Evolutionary conservation across 2,797 vertebrate genomes (phyloP), one percentile per base, ranked within the genome.

Genomic region (Pteronotus mesoamericanus): DNA sequence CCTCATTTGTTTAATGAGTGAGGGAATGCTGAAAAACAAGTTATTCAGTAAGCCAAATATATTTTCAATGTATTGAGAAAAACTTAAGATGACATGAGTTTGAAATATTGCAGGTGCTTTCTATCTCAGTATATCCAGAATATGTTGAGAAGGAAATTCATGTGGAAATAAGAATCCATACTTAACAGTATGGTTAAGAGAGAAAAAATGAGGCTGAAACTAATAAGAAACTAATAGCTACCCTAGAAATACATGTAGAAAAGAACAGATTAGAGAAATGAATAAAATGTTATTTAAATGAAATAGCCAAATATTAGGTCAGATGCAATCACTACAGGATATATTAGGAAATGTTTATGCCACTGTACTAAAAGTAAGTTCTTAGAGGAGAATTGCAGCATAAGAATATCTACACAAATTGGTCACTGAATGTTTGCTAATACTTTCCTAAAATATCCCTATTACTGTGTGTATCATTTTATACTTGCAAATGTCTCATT

Each of bases 391-490:
- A 14, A 37, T 32, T 83, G 12, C 6, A 71, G 2, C 24, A 32
- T 59, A 57, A 9, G 2, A 39, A 10, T 48, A 64, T 66, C 18
- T 69, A 59, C 34, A 59, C 29, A 95, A 79, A 64, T 68, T 88
- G 74, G 14, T 78, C 55, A 57, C 14, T 75, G 51, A 87, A 26
- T 87, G 42, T 48, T 89, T 97, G 53, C 53, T 91, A 92, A 87
- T 15, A 57, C 12, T 80, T 80, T 64, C 16, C 22, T 87, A 85
- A 95, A 89, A 78, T 71, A 94, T 21, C 29, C 24, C 15, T 1
- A 75, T 89, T 79, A 46, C 9, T 48, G 1, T 86, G 95, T n/a
- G n/a, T 74, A 92, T 89, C 44, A 94, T 51, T 96, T 90, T 71
- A 51, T 85, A 29, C 14, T 86, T 83, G 7, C 5, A 94, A 42